These are phyloP conservation scores for Ailuropoda melanoleuca DNA, from an alignment of 2,113 vertebrate genomes.

Conservation along the genomic window DNA sequence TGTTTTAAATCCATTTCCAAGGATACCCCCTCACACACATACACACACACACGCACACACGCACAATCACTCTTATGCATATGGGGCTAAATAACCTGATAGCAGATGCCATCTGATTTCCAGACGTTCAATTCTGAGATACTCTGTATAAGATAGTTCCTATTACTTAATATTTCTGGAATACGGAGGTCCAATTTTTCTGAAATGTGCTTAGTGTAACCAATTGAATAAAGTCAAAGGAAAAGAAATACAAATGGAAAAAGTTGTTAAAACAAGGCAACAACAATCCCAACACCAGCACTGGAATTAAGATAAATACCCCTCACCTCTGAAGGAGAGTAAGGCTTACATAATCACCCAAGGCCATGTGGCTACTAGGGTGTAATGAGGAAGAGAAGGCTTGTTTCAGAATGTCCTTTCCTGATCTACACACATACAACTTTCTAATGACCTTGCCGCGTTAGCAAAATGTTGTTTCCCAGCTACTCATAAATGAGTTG, in stretches of 20 bases:
- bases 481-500: background rate
- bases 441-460: background rate
- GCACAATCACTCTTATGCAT: background rate
- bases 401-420: background rate
- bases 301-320: background rate
- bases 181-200: background rate
- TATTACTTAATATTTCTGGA: background rate
- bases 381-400: background rate
- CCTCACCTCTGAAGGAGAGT: background rate
- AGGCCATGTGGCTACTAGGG: background rate
- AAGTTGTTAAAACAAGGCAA: background rate
- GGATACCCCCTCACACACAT: background rate
- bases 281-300: background rate
- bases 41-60: background rate
- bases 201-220: background rate
- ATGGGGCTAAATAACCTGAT: background rate
- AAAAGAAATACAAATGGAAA: background rate
- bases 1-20: constrained; percentile 17
- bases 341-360: rapidly evolving
- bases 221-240: background rate
- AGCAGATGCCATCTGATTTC: background rate
- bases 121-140: background rate
- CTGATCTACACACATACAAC: background rate
- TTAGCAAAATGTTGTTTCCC: background rate
- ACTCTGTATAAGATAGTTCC: background rate